Conservation (phyloP, 2,113 vertebrate genomes). For the Solea solea region DNA sequence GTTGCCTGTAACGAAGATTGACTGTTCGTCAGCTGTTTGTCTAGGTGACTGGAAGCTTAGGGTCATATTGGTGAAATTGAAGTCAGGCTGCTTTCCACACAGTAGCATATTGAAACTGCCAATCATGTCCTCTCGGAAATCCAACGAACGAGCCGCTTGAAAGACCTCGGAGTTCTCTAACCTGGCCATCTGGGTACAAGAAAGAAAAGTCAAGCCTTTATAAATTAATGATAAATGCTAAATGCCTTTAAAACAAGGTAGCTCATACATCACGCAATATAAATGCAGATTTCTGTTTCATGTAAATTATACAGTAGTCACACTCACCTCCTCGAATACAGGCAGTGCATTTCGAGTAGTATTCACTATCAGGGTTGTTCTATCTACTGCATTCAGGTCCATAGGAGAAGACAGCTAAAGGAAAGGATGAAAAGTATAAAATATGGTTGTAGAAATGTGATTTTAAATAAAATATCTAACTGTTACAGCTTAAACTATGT, state of each 20-base stretch:
- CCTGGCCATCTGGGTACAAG: constrained; percentile 49
- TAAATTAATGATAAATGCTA: not conserved
- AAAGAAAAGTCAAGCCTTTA: not conserved
- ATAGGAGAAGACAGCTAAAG: constrained; percentile 53
- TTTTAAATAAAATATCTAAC: constrained; percentile 39
- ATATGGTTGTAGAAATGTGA: constrained; percentile 34
- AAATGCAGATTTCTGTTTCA: not conserved
- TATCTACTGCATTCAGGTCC: constrained; percentile 18
- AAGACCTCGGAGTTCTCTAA: constrained; percentile 56
- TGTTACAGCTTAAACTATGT: not conserved
- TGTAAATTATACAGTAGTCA: not conserved
- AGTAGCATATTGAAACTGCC: constrained; percentile 71
- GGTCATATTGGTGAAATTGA: constrained; percentile 53
- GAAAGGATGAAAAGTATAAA: not conserved
- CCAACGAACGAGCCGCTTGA: constrained; percentile 46
- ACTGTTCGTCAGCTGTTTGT: constrained; percentile 10
- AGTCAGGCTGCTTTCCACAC: constrained; percentile 56
- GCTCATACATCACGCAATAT: not conserved
- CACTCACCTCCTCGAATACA: constrained; percentile 70
- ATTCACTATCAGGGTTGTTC: constrained; percentile 26
- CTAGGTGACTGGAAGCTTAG: constrained; percentile 7
- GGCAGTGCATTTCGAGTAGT: constrained; percentile 46
- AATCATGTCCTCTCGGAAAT: constrained; percentile 67
- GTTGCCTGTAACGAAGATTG: constrained; percentile 29
- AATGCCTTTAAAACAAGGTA: not conserved